Evolutionary conservation across 2,888 invertebrate species (phyloP).

Genomic region (Homarus gammarus): DNA sequence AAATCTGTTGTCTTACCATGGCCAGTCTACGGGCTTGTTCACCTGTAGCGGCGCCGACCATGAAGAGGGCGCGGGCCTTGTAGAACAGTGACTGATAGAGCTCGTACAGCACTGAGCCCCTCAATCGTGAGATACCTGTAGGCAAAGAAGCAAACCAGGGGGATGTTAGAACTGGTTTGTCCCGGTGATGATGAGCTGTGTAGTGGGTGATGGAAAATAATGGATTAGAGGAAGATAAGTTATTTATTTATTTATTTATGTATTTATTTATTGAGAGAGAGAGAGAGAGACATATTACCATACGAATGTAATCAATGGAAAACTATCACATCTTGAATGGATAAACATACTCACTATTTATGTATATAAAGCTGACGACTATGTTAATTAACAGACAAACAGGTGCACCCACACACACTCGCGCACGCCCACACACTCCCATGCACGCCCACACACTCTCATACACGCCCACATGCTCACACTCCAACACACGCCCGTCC

Average conservation of each 20-base stretch:
- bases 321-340: too few species aligned
- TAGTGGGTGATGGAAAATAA: too few species aligned
- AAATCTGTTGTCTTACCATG: conserved; percentile 34
- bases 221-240: too few species aligned
- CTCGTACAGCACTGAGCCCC: conserved; percentile 75
- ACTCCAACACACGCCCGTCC: background rate
- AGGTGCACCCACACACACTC: background rate
- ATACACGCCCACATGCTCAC: background rate
- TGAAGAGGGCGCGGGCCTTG: conserved; percentile 66
- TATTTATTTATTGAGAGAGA: too few species aligned
- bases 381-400: too few species aligned
- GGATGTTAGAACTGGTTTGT: background rate
- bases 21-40: conserved; percentile 71
- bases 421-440: background rate
- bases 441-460: background rate
- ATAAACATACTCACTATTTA: too few species aligned
- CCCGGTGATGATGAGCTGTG: too few species aligned
- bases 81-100: conserved; percentile 74
- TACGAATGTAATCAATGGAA: too few species aligned
- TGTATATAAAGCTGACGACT: too few species aligned
- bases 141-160: too few species aligned
- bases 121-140: conserved; percentile 74
- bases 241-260: too few species aligned
- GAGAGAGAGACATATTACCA: too few species aligned
- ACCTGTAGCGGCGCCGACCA: conserved; percentile 55